Evolutionary conservation across 2,797 vertebrate species (phyloP).

Genomic region (Sorex maritimensis): DNA sequence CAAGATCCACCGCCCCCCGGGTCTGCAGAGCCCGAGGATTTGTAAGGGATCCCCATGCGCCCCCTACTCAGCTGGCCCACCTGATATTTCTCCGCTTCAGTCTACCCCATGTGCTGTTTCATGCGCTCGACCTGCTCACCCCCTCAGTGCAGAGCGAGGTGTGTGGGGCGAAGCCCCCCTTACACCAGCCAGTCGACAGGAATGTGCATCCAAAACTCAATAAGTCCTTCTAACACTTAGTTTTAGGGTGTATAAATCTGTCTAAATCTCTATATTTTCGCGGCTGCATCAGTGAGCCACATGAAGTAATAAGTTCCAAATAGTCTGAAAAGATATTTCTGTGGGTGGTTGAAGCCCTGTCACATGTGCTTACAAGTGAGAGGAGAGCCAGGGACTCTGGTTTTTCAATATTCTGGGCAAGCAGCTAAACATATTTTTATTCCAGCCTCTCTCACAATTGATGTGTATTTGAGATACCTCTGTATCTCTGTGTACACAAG

Average conservation of each 20-base stretch:
- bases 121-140: too few relatives aligned
- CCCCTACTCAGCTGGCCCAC: neutral
- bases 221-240: too few relatives aligned
- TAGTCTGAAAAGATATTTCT: neutral
- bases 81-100: neutral
- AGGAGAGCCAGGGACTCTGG: neutral
- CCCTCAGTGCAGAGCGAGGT: too few relatives aligned
- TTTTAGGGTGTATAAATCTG: neutral
- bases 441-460: slow-evolving; percentile 29
- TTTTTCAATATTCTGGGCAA: slow-evolving; percentile 65
- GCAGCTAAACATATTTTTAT: slow-evolving; percentile 78
- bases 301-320: neutral
- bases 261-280: neutral
- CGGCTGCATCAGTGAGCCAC: neutral
- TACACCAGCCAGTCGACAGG: neutral
- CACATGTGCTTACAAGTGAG: neutral
- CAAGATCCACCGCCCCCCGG: neutral
- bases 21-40: neutral
- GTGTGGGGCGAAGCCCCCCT: neutral
- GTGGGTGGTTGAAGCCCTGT: neutral
- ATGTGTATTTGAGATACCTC: slow-evolving; percentile 67
- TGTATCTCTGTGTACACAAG: slow-evolving; percentile 33
- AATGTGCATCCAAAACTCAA: too few relatives aligned
- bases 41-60: too few relatives aligned
- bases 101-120: too few relatives aligned